Percentiles rank a stretch among this genome's conserved stretches.
phyloP scores from a whole-genome alignment of 1,140 invertebrate genomes.

The Coelopa frigida region DNA sequence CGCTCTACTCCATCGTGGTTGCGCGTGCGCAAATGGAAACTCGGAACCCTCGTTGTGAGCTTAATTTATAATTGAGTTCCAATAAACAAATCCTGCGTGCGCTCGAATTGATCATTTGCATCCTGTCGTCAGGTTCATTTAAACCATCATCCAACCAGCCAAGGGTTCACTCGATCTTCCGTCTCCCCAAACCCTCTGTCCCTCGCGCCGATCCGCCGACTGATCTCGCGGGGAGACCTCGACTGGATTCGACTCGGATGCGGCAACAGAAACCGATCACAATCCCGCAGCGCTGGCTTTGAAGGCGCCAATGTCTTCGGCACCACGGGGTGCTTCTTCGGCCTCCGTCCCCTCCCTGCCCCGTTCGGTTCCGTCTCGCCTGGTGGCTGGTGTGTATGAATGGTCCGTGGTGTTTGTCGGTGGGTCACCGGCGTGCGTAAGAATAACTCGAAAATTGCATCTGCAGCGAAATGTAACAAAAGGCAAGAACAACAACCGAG shows the following conservation, averaged over 20 bases:
- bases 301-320: slow-evolving; percentile 17
- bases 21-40: neutral
- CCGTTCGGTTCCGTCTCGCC: neutral
- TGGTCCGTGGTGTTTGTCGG: too few relatives aligned
- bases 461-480: neutral
- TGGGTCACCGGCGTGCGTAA: too few relatives aligned
- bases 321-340: slow-evolving; percentile 10
- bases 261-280: neutral
- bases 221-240: neutral
- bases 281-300: slow-evolving; percentile 1
- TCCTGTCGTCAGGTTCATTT: slow-evolving; percentile 20
- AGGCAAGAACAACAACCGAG: too few relatives aligned
- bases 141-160: slow-evolving; percentile 3
- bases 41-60: slow-evolving; percentile 9
- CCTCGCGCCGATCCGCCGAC: neutral
- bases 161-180: neutral
- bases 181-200: neutral
- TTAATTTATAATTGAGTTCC: slow-evolving; percentile 20
- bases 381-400: neutral
- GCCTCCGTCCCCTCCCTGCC: neutral
- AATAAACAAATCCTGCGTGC: slow-evolving; percentile 15
- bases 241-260: neutral
- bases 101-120: slow-evolving; percentile 20
- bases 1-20: too few relatives aligned
- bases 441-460: neutral